phyloP scores from a whole-genome alignment of 2,888 invertebrate species.

The Stegana nigrithorax region DNA sequence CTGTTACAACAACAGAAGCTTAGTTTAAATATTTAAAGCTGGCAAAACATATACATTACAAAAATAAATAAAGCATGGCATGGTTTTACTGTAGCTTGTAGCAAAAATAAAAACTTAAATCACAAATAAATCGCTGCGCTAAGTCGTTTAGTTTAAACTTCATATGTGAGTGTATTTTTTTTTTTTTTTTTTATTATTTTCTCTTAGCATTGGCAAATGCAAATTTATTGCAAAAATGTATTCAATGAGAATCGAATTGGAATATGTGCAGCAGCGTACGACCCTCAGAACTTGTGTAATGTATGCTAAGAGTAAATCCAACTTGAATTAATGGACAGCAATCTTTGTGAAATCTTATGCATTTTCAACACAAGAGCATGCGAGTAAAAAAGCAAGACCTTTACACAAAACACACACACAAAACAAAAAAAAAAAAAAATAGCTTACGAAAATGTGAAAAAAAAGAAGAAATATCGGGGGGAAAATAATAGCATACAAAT shows the following conservation, averaged over 20 bases:
- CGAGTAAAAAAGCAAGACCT: too few species aligned
- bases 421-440: constrained; percentile 7
- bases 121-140: background rate
- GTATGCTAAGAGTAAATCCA: constrained; percentile 61
- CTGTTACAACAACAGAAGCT: constrained; percentile 36
- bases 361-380: constrained; percentile 46
- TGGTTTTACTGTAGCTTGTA: background rate
- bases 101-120: background rate
- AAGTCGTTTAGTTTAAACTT: background rate
- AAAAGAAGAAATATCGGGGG: too few species aligned
- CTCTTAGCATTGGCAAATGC: constrained; percentile 46
- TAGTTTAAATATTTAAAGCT: background rate
- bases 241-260: background rate
- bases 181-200: background rate
- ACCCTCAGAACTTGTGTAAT: constrained; percentile 45
- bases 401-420: constrained; percentile 26
- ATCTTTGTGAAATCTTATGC: constrained; percentile 60
- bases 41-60: background rate
- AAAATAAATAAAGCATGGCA: too few species aligned
- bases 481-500: too few species aligned
- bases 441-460: too few species aligned
- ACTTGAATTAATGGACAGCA: constrained; percentile 62
- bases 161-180: background rate
- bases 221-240: constrained; percentile 49
- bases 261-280: background rate